Base-by-base conservation (phyloP, 1,140 invertebrate species). In the Coenobita brevimanus region DNA sequence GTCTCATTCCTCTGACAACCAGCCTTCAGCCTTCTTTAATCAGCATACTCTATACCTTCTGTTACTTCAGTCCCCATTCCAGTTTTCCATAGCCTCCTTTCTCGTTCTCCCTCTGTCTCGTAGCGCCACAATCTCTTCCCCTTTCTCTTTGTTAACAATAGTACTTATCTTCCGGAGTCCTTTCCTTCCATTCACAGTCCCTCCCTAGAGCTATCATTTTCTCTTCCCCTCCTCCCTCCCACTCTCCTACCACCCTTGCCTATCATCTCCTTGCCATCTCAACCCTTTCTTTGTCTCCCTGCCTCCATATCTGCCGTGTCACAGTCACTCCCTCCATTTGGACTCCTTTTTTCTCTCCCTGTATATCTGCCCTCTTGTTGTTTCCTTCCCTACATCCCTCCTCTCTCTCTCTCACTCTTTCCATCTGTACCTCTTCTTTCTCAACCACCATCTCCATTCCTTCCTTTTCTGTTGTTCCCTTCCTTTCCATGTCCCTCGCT, bases 401-500 rank as follows among this genome's bases (percentile, higher is more conserved):
- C n/a, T n/a, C n/a, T n/a, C n/a, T n/a, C n/a, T n/a, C n/a, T n/a
- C n/a, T n/a, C n/a, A n/a, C n/a, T n/a, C n/a, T n/a, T n/a, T n/a
- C n/a, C 73, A 41, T 30, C 57, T 50, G 24, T 30, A 54, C 76
- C 27, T 27, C 30, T 50, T 57, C 46, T 79, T 27, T 57, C 43
- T 79, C 76, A 13, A n/a, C 57, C 76, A 13, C 46, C 54, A 38
- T 78, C 43, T 78, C 75, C 33, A 21, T 78, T 46, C 33, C 43
- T 78, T 46, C 54, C 75, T 50, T 27, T 71, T 30, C 30, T 30
- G 2, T 4, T 78, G 4, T 46, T 24, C 27, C n/a, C n/a, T n/a
- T n/a, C n/a, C n/a, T n/a, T n/a, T n/a, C n/a, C n/a, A n/a, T n/a
- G n/a, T n/a, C n/a, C n/a, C n/a, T n/a, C n/a, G n/a, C n/a, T n/a